These are phyloP conservation scores for Gymnosoma rotundatum DNA, from an alignment of 2,888 invertebrate species.

Conservation along the genomic window DNA sequence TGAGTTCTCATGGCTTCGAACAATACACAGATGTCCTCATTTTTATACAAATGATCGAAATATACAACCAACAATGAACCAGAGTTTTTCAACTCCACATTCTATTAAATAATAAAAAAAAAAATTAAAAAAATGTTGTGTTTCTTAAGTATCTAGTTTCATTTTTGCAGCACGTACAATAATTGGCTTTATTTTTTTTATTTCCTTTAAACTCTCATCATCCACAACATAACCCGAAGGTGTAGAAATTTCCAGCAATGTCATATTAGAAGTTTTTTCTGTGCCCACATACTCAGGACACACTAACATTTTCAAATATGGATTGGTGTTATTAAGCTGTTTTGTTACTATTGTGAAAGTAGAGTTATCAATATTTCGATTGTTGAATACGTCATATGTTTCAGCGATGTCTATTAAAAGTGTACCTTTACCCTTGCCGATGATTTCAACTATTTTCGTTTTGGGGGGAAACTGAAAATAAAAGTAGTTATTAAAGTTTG, in stretches of 20 bases:
- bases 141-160: background rate
- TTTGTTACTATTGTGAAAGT: conserved; percentile 92
- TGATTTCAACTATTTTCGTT: conserved; percentile 83
- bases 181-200: conserved; percentile 82
- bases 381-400: conserved; percentile 92
- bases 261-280: conserved; percentile 71
- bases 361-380: conserved; percentile 86
- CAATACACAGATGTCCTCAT: conserved; percentile 89
- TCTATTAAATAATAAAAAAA: conserved; percentile 74
- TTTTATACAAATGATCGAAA: conserved; percentile 86
- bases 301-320: conserved; percentile 90
- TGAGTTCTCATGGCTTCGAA: conserved; percentile 91
- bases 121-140: too few species aligned
- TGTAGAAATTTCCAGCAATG: too few species aligned
- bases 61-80: conserved; percentile 86
- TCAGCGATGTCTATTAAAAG: conserved; percentile 90
- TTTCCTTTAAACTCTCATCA: too few species aligned
- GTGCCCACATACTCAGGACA: conserved; percentile 87
- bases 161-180: conserved; percentile 73
- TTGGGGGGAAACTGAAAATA: conserved; percentile 74
- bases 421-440: conserved; percentile 91
- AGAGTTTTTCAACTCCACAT: conserved; percentile 87
- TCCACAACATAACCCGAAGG: too few species aligned
- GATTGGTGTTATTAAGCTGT: conserved; percentile 85
- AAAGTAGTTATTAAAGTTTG: too few species aligned